Percentiles rank a stretch among this genome's conserved stretches.
These are phyloP conservation scores for Philopotamus ludificatus DNA, from an alignment of 1,140 invertebrate genomes.

Conservation along the genomic window DNA sequence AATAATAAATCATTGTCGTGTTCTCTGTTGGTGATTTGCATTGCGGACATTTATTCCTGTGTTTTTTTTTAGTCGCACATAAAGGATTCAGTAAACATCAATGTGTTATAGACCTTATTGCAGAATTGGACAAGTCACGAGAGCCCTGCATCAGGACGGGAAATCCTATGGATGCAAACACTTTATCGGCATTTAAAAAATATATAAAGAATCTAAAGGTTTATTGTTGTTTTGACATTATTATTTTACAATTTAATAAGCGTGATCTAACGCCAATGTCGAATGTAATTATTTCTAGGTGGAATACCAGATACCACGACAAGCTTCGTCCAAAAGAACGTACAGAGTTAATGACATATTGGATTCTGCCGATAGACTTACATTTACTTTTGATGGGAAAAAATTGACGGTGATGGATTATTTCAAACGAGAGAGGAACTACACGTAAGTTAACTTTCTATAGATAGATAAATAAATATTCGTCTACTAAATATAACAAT, in stretches of 20 bases:
- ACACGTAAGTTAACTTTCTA: constrained; percentile 10
- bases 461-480: background rate
- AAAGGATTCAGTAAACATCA: constrained; percentile 40
- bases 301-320: constrained; percentile 53
- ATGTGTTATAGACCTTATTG: constrained; percentile 31
- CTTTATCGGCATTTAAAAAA: constrained; percentile 16
- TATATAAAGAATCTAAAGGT: constrained; percentile 44
- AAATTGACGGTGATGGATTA: constrained; percentile 56
- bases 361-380: constrained; percentile 42
- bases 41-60: background rate
- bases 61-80: constrained; percentile 21
- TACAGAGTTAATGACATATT: constrained; percentile 58
- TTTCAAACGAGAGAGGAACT: constrained; percentile 45
- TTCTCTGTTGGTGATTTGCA: background rate
- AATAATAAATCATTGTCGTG: background rate
- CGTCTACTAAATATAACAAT: background rate
- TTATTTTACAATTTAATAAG: background rate
- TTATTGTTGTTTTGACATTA: background rate
- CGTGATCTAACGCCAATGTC: background rate
- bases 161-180: background rate
- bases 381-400: constrained; percentile 47
- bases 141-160: background rate
- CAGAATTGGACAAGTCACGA: constrained; percentile 12
- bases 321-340: constrained; percentile 40
- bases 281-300: constrained; percentile 45